These are phyloP conservation scores for Brachyopa scutellaris DNA, from an alignment of 2,888 invertebrate species.

Conservation along the genomic window DNA sequence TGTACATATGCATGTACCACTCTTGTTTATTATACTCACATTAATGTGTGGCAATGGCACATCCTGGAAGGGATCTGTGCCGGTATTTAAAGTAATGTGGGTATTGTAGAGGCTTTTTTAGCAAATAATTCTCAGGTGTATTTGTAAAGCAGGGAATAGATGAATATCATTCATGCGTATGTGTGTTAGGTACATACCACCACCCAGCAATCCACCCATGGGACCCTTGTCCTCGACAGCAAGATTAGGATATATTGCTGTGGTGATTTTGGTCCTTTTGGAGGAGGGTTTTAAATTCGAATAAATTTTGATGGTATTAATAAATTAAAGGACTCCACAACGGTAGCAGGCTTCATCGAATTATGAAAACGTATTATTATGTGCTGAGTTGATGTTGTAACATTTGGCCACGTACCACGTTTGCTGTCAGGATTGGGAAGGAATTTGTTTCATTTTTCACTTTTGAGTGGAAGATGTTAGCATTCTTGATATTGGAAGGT, in stretches of 20 bases:
- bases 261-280: conserved; percentile 51
- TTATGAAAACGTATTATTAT: conserved; percentile 61
- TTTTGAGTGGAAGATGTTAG: conserved; percentile 24
- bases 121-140: conserved; percentile 61
- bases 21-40: conserved; percentile 66
- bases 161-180: conserved; percentile 28
- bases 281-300: conserved; percentile 58
- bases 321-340: conserved; percentile 47
- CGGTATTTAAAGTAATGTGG: conserved; percentile 64
- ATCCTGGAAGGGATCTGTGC: conserved; percentile 38
- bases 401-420: conserved; percentile 6
- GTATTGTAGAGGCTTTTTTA: conserved; percentile 44
- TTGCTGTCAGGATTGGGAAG: conserved; percentile 19
- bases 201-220: not conserved
- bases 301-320: conserved; percentile 66
- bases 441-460: not conserved
- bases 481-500: conserved; percentile 38
- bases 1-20: too few species aligned
- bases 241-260: conserved; percentile 59
- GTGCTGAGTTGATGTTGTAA: conserved; percentile 45
- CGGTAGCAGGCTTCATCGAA: conserved; percentile 44
- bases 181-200: too few species aligned
- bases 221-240: conserved; percentile 14
- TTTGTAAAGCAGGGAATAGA: conserved; percentile 19
- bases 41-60: conserved; percentile 49